Evolutionary conservation across 2,888 invertebrate species (phyloP), one percentile per base, ranked within the genome.

Genomic region (Tanaodytes sp.): DNA sequence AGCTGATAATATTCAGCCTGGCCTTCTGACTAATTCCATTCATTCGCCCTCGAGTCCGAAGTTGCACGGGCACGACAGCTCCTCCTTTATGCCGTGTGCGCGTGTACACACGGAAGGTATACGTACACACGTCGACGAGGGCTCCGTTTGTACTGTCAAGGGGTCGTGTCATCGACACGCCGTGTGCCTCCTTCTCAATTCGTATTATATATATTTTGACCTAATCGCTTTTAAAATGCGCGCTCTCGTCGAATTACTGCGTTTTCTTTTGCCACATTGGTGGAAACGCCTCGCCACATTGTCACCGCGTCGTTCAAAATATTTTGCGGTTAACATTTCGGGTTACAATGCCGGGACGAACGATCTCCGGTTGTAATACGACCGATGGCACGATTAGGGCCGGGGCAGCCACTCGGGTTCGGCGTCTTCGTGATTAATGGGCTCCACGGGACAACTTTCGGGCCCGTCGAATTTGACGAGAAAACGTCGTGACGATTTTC

Each of bases 11-110:
- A 84, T 85, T 85, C 84, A 84, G 78, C 80, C 80, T 80, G 80
- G 82, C 79, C 82, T 84, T 80, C 82, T 83, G 83, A 80, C 84
- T 85, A 84, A 84, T 85, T 84, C 84, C 83, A 84, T 85, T 85
- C 84, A 84, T 82, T 81, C 81, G 75, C 74, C 76, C 76, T 70
- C 69, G 63, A 68, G 66, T 63, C 66, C 67, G 45, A 70, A 73
- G 67, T 73, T 71, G 58, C 73, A 71, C 71, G 62, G 69, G 63
- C 63, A 69, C 69, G 71, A 68, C 72, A 55, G 49, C 59, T 48
- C 65, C 46, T 65, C 48, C 49, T 63, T 63, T 71, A 59, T 64
- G 49, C 20, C 46, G 14, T 33, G 45, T 37, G 16, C 14, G 36
- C 39, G 12, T 40, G 15, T 20, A 31, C 15, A 1, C 30, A 20